Evolutionary conservation across 2,888 invertebrate species (phyloP).

Genomic region (Latrodectus elegans): DNA sequence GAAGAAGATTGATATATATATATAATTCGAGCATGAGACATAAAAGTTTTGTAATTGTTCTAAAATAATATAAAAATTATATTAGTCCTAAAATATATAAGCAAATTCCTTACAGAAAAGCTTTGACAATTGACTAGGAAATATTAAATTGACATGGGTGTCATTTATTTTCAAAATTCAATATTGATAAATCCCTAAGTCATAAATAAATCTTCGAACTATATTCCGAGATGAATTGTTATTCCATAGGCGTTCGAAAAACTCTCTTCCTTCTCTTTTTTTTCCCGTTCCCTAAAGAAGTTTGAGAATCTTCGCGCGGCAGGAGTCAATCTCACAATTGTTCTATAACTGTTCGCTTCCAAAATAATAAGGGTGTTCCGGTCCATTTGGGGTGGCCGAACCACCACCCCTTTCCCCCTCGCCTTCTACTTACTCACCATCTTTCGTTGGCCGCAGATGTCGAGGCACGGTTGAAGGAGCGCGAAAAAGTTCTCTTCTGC

Average conservation of each 20-base stretch:
- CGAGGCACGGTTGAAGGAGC: not conserved
- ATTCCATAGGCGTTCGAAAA: not conserved
- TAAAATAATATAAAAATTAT: no score
- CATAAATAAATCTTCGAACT: not conserved
- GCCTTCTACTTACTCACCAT: not conserved
- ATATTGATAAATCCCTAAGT: no score
- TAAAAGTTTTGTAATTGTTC: no score
- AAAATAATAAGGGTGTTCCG: slow-evolving; percentile 57
- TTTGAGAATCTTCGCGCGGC: not conserved
- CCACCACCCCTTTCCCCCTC: not conserved
- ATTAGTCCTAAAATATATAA: no score
- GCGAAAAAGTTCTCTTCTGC: slow-evolving; percentile 3
- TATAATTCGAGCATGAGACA: no score
- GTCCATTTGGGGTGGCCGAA: slow-evolving; percentile 37
- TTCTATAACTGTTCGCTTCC: slow-evolving; percentile 35
- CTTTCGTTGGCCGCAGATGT: not conserved
- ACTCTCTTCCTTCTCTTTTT: not conserved
- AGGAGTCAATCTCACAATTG: slow-evolving; percentile 22
- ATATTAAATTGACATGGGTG: no score
- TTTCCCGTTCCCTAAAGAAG: not conserved
- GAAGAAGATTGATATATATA: no score
- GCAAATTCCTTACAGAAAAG: no score
- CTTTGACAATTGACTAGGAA: no score
- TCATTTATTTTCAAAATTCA: no score
- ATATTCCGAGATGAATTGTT: not conserved